Conservation (phyloP, 2,113 vertebrate species). For the Desmodus rotundus region DNA sequence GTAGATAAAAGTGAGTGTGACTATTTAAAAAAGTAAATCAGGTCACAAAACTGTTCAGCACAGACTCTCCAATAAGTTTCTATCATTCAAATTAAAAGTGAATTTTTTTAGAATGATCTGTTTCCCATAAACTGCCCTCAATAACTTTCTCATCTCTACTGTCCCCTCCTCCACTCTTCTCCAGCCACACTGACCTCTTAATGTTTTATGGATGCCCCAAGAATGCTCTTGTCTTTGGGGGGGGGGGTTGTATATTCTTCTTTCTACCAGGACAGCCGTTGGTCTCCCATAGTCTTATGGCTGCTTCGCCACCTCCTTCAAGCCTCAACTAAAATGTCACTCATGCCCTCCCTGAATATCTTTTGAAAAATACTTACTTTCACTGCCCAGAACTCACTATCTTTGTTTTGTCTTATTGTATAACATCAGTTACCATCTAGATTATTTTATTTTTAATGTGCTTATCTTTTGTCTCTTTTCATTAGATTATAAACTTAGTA, state of each 20-base stretch:
- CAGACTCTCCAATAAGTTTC: not conserved
- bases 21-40: not conserved
- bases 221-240: not conserved
- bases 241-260: rapidly evolving
- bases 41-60: not conserved
- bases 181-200: not conserved
- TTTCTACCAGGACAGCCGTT: not conserved
- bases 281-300: not conserved
- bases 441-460: not conserved
- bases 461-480: not conserved
- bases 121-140: rapidly evolving
- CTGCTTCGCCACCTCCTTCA: not conserved
- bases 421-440: not conserved
- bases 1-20: not conserved
- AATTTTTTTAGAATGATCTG: not conserved
- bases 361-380: not conserved
- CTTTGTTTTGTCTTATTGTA: not conserved
- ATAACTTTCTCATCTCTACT: not conserved
- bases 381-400: not conserved
- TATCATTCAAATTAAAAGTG: not conserved
- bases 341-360: not conserved
- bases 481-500: not conserved
- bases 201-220: not conserved
- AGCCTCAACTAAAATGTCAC: not conserved
- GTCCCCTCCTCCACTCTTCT: not conserved